phyloP scores from a whole-genome alignment of 2,797 vertebrate species.

The Notolabrus celidotus region DNA sequence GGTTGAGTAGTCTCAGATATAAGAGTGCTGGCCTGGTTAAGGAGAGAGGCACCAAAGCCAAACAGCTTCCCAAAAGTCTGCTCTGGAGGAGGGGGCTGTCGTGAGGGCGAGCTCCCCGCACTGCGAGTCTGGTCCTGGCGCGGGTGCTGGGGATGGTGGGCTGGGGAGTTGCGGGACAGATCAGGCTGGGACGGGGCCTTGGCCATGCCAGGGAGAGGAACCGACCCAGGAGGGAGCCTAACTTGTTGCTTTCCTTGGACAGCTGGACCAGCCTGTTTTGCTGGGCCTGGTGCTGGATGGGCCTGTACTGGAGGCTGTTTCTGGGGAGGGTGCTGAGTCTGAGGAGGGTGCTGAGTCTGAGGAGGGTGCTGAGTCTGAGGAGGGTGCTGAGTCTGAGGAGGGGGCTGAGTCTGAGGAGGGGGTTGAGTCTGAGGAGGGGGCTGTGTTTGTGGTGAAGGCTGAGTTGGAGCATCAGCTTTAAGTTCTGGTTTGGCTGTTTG shows the following conservation, averaged over 20 bases:
- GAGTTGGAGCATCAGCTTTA: slow-evolving; percentile 79
- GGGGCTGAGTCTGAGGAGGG: slow-evolving; percentile 19
- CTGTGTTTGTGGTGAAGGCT: slow-evolving; percentile 32
- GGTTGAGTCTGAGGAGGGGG: slow-evolving; percentile 21
- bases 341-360: slow-evolving; percentile 20
- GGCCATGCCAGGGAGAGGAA: slow-evolving; percentile 86
- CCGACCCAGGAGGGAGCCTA: slow-evolving; percentile 80
- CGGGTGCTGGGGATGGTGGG: slow-evolving; percentile 83
- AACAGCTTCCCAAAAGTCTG: slow-evolving; percentile 96
- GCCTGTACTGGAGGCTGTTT: slow-evolving; percentile 39
- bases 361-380: slow-evolving; percentile 21
- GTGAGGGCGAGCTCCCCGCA: slow-evolving; percentile 87
- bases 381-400: slow-evolving; percentile 59
- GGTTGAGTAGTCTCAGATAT: slow-evolving; percentile 91
- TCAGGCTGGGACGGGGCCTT: slow-evolving; percentile 90
- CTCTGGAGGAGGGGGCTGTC: slow-evolving; percentile 90
- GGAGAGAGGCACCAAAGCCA: slow-evolving; percentile 95
- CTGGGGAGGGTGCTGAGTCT: slow-evolving; percentile 27
- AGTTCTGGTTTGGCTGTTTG: slow-evolving; percentile 90
- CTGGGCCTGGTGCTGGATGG: slow-evolving; percentile 61
- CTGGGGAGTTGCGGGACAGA: slow-evolving; percentile 84
- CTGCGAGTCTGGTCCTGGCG: slow-evolving; percentile 89
- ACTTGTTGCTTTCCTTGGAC: slow-evolving; percentile 62
- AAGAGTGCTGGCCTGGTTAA: slow-evolving; percentile 97
- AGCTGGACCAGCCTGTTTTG: slow-evolving; percentile 71